Evolutionary conservation across 2,888 invertebrate species (phyloP).

Genomic region (Apodemia zela): DNA sequence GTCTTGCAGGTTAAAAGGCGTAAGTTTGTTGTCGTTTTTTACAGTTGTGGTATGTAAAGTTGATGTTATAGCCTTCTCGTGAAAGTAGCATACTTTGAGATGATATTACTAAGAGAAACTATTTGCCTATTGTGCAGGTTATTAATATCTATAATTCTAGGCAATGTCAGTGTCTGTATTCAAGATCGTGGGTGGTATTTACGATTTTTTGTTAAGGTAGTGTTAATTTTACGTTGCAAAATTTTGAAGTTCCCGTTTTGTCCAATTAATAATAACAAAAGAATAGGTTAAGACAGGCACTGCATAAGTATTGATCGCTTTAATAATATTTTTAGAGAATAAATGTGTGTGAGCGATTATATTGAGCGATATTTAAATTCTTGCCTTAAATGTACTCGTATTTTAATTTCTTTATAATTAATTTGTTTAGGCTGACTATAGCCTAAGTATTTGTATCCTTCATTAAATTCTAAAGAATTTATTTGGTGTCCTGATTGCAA

Average conservation of each 20-base stretch:
- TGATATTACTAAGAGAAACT: background rate
- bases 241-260: slow-evolving; percentile 22
- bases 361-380: too few species aligned
- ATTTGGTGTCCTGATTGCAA: too few species aligned
- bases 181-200: slow-evolving; percentile 32
- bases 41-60: background rate
- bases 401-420: slow-evolving; percentile 18
- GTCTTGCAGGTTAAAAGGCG: background rate
- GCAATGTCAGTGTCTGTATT: slow-evolving; percentile 25
- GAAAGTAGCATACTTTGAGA: slow-evolving; percentile 3
- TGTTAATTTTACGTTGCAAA: slow-evolving; percentile 1
- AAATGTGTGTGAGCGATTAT: too few species aligned
- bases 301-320: slow-evolving; percentile 1
- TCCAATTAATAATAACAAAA: slow-evolving; percentile 26
- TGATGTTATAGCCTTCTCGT: background rate
- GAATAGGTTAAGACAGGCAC: too few species aligned
- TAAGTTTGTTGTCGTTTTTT: background rate
- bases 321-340: slow-evolving; percentile 19
- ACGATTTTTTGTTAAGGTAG: slow-evolving; percentile 21
- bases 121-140: slow-evolving; percentile 18
- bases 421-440: too few species aligned
- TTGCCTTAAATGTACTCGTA: too few species aligned
- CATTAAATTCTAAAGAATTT: too few species aligned
- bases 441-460: too few species aligned
- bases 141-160: slow-evolving; percentile 22